These are phyloP conservation scores for Tipula lateralis DNA, from an alignment of 2,888 invertebrate genomes.

Conservation along the genomic window DNA sequence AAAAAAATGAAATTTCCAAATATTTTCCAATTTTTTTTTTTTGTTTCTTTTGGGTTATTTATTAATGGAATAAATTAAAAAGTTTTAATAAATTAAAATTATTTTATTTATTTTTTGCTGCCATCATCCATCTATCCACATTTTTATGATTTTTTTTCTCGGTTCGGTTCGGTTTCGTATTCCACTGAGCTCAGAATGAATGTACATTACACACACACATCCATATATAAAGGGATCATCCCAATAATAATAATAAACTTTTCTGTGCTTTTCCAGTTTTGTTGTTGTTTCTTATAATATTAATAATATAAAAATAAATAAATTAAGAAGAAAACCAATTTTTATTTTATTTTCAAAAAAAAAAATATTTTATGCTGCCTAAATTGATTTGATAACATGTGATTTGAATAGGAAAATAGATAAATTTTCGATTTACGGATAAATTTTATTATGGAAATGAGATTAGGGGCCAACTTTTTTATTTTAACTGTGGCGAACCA, in stretches of 20 bases:
- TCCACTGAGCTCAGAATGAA: not conserved
- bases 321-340: not conserved
- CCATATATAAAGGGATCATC: not conserved
- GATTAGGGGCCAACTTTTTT: not conserved
- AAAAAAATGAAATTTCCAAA: not conserved
- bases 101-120: not conserved
- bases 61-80: slow-evolving; percentile 24
- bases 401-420: not conserved
- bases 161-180: not conserved
- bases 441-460: not conserved
- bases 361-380: not conserved
- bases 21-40: not conserved
- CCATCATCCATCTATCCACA: not conserved
- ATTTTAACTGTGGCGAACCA: not conserved
- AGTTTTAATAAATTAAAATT: not conserved
- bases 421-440: not conserved
- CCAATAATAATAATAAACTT: not conserved
- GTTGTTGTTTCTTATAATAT: not conserved
- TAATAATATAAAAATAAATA: not conserved
- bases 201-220: not conserved
- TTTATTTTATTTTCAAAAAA: not conserved
- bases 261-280: not conserved
- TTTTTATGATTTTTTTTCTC: not conserved
- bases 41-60: not conserved
- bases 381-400: slow-evolving; percentile 11